phyloP scores from a whole-genome alignment of 1,140 invertebrate species.

The Dufourea novaeangliae region DNA sequence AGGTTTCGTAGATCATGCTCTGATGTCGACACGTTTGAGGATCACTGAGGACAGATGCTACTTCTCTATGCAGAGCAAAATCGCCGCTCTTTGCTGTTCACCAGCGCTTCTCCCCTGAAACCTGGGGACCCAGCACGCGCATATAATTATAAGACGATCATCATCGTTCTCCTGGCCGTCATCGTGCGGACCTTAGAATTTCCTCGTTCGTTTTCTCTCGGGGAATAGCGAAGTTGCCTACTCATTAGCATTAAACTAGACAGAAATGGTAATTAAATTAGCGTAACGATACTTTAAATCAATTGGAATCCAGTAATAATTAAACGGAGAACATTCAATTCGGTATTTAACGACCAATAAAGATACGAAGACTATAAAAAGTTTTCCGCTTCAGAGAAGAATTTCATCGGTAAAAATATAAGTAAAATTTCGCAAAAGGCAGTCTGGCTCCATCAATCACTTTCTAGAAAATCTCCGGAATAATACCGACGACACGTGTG shows the following conservation, averaged over 20 bases:
- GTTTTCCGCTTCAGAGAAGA: no score
- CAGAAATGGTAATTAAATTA: conserved; percentile 2
- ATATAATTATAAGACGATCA: conserved; percentile 70
- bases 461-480: neutral
- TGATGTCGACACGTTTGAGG: conserved; percentile 45
- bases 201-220: neutral
- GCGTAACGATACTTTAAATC: neutral
- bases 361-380: neutral
- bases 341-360: neutral
- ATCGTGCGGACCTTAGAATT: conserved; percentile 17
- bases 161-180: conserved; percentile 56
- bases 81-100: conserved; percentile 51
- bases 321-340: neutral
- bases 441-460: conserved; percentile 15
- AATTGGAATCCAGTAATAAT: neutral
- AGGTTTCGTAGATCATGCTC: neutral
- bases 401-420: neutral
- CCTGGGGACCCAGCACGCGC: conserved; percentile 55
- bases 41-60: conserved; percentile 66
- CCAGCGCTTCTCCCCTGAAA: conserved; percentile 40
- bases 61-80: conserved; percentile 69
- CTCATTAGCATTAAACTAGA: conserved; percentile 35
- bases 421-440: neutral
- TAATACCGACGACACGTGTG: neutral
- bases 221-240: conserved; percentile 24